Percentiles rank a stretch among this genome's conserved stretches.
Evolutionary conservation across 2,797 vertebrate genomes (phyloP).

Genomic region (Danio jaintianensis): DNA sequence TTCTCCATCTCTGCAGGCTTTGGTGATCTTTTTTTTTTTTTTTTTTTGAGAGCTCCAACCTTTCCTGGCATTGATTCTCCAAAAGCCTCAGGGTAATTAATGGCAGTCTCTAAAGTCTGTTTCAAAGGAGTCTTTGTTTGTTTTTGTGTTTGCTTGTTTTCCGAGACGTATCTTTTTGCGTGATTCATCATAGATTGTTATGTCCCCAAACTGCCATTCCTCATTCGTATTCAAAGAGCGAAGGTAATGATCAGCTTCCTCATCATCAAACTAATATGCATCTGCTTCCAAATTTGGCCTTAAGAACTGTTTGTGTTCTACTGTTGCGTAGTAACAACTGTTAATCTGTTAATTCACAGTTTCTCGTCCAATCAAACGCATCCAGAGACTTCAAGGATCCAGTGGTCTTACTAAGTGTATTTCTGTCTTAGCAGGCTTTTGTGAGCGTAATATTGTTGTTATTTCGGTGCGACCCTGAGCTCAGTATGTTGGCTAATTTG

Average conservation of each 20-base stretch:
- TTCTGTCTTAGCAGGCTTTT: slow-evolving; percentile 2
- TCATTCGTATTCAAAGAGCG: slow-evolving; percentile 49
- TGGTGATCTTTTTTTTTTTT: slow-evolving; percentile 3
- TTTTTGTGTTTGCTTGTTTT: slow-evolving; percentile 22
- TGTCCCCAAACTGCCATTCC: slow-evolving; percentile 34
- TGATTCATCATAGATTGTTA: slow-evolving; percentile 43
- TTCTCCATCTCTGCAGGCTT: not conserved
- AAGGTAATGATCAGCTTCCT: slow-evolving; percentile 41
- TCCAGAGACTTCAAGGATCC: slow-evolving; percentile 28
- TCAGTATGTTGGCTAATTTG: slow-evolving; percentile 56
- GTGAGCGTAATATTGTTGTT: slow-evolving; percentile 11
- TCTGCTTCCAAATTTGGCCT: slow-evolving; percentile 44
- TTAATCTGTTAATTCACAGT: slow-evolving; percentile 34
- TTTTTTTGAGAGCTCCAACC: slow-evolving; percentile 10
- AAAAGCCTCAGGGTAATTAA: slow-evolving; percentile 50
- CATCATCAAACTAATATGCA: slow-evolving; percentile 25
- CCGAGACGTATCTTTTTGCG: slow-evolving; percentile 9
- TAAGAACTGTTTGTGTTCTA: slow-evolving; percentile 27
- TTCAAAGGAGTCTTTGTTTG: slow-evolving; percentile 40
- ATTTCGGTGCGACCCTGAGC: slow-evolving; percentile 38
- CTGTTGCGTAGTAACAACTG: slow-evolving; percentile 54
- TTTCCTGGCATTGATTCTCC: slow-evolving; percentile 20
- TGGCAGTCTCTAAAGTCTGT: slow-evolving; percentile 26
- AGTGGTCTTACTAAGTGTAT: not conserved
- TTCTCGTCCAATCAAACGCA: slow-evolving; percentile 23